Conservation (phyloP, 2,113 vertebrate genomes). For the Myiozetetes cayanensis region DNA sequence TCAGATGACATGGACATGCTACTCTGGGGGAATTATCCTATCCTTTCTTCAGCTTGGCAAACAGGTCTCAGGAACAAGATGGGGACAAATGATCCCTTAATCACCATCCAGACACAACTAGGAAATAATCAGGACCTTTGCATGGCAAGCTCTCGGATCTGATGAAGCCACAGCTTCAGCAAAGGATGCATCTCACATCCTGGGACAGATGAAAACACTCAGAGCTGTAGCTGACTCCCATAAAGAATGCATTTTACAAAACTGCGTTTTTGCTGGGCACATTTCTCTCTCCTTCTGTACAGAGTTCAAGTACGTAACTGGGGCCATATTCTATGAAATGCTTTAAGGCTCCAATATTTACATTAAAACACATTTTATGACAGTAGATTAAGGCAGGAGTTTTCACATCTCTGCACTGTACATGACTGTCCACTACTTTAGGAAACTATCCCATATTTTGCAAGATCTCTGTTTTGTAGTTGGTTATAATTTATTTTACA, state of each 20-base stretch:
- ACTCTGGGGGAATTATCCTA: background rate
- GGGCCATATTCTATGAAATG: background rate
- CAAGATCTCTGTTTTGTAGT: background rate
- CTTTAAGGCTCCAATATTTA: background rate
- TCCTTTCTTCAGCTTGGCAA: background rate
- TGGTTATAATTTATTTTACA: background rate
- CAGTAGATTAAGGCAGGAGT: background rate
- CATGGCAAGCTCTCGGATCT: background rate
- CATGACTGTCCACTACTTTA: background rate
- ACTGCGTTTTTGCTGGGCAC: accelerated
- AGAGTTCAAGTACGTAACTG: background rate
- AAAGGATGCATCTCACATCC: background rate
- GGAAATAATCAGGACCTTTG: background rate
- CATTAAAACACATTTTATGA: background rate
- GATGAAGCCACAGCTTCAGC: background rate
- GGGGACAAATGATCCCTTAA: background rate
- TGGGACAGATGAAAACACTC: background rate
- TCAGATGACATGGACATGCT: background rate
- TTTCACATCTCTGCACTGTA: background rate
- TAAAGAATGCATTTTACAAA: background rate
- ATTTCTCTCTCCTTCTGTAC: background rate
- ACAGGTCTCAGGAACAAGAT: background rate
- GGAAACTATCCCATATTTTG: background rate
- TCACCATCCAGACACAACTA: background rate
- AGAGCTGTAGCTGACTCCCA: background rate